Conservation (phyloP, 2,113 vertebrate species). For the Sinocyclocheilus anophthalmus region DNA sequence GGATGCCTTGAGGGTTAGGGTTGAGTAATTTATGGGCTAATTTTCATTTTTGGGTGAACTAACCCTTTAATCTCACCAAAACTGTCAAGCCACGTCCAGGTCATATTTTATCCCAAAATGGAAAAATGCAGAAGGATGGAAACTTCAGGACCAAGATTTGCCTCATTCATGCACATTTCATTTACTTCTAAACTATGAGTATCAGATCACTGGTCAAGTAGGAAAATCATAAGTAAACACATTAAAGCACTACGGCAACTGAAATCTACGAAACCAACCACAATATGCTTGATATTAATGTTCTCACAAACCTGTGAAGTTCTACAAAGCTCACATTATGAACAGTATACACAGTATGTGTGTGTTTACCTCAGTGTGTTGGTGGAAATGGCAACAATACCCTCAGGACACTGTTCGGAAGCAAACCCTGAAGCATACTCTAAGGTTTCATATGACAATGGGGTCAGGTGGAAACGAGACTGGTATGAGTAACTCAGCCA, state of each 20-base stretch:
- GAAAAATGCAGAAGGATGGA: neutral
- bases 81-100: neutral
- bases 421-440: conserved; percentile 98
- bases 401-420: conserved; percentile 96
- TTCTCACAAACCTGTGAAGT: neutral
- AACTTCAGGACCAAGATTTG: neutral
- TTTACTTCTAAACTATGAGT: neutral
- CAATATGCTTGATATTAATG: neutral
- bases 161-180: neutral
- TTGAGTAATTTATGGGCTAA: too few relatives aligned
- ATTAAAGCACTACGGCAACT: neutral
- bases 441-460: conserved; percentile 92
- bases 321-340: neutral
- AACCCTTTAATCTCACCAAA: neutral
- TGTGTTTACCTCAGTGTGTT: conserved; percentile 90
- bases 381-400: conserved; percentile 98
- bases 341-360: too few relatives aligned
- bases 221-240: neutral
- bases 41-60: too few relatives aligned
- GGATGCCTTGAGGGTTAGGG: too few relatives aligned
- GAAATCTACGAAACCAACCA: neutral
- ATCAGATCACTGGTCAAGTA: neutral
- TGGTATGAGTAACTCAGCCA: conserved; percentile 99
- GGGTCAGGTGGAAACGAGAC: conserved; percentile 95
- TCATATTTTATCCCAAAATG: neutral